Evolutionary conservation across 2,797 vertebrate species (phyloP).

Genomic region (Triplophysa bombifrons): DNA sequence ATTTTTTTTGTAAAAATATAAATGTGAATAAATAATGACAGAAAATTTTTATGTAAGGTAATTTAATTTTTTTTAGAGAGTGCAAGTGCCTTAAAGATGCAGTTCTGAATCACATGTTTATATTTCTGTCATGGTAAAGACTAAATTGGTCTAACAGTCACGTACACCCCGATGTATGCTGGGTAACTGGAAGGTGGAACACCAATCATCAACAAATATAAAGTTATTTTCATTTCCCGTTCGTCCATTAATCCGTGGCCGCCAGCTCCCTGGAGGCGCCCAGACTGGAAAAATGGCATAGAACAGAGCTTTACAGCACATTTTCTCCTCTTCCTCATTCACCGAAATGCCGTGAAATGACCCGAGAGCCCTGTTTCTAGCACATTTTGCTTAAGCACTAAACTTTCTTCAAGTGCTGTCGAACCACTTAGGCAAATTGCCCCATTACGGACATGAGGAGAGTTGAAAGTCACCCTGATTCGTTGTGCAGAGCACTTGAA

Average conservation of each 20-base stretch:
- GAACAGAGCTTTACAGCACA: constrained; percentile 47
- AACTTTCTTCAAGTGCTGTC: constrained; percentile 68
- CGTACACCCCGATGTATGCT: constrained; percentile 11
- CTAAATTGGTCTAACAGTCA: constrained; percentile 10
- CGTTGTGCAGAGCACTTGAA: constrained; percentile 65
- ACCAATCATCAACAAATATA: constrained; percentile 39
- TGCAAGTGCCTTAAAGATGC: too few species aligned
- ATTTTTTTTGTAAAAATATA: too few species aligned
- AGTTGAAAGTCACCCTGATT: constrained; percentile 73
- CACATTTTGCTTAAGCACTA: constrained; percentile 43
- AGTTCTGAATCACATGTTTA: constrained; percentile 22
- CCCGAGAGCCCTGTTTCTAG: constrained; percentile 57
- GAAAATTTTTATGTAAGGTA: too few species aligned
- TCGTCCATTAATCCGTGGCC: constrained; percentile 42
- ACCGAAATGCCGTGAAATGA: constrained; percentile 56
- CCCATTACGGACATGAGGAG: constrained; percentile 68
- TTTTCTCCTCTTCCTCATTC: constrained; percentile 53
- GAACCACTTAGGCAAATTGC: constrained; percentile 66
- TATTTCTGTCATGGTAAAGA: constrained; percentile 27
- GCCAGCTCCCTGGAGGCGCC: constrained; percentile 22
- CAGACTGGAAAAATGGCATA: constrained; percentile 39
- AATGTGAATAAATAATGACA: too few species aligned
- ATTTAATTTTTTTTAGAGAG: too few species aligned
- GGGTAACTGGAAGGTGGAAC: constrained; percentile 8
- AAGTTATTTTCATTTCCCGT: constrained; percentile 39